These are phyloP conservation scores for Chrysina gloriosa DNA, from an alignment of 2,888 invertebrate genomes.

Conservation along the genomic window DNA sequence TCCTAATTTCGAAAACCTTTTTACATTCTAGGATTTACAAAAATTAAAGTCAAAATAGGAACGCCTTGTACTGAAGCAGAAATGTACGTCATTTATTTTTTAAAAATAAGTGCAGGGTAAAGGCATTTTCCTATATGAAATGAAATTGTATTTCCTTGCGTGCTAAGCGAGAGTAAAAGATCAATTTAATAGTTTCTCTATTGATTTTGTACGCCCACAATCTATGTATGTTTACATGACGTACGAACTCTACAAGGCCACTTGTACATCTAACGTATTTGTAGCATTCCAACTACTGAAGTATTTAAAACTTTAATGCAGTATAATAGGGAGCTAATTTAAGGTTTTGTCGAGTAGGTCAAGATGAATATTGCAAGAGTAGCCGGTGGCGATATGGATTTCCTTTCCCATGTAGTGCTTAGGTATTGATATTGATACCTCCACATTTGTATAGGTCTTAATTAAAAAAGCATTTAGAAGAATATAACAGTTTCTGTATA, in stretches of 20 bases:
- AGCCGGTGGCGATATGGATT: conserved; percentile 44
- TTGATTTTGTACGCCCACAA: conserved; percentile 22
- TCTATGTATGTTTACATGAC: background rate
- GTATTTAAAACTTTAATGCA: conserved; percentile 24
- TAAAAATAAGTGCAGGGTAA: too few relatives aligned
- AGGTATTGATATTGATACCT: too few relatives aligned
- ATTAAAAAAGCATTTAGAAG: too few relatives aligned
- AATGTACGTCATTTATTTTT: too few relatives aligned
- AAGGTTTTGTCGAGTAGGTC: conserved; percentile 42
- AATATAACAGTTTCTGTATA: too few relatives aligned
- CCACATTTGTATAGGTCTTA: too few relatives aligned
- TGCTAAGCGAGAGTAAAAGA: background rate
- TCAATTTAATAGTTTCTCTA: conserved; percentile 4
- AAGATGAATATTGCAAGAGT: conserved; percentile 47
- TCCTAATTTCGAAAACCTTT: too few relatives aligned
- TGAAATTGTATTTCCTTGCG: background rate
- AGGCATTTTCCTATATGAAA: background rate
- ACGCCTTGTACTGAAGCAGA: too few relatives aligned
- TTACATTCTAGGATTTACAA: too few relatives aligned
- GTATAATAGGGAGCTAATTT: conserved; percentile 31
- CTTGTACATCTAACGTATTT: background rate
- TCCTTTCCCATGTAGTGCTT: conserved; percentile 44
- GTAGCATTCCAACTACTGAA: background rate
- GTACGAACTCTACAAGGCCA: background rate
- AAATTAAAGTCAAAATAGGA: too few relatives aligned